Conservation (phyloP, 1,140 invertebrate genomes). For the Orchesella cincta region DNA sequence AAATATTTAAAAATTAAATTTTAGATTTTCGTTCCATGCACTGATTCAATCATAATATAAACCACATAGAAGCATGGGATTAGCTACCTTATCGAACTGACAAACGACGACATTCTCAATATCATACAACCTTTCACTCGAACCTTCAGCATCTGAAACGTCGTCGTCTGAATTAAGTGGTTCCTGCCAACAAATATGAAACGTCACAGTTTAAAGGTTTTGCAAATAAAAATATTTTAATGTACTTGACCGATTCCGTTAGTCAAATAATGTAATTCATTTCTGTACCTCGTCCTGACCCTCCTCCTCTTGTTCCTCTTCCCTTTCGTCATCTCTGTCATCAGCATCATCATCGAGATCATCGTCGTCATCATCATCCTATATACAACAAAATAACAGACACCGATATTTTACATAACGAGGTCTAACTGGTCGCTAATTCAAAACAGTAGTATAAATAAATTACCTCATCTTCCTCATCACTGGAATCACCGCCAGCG, state of each 20-base stretch:
- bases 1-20: conserved; percentile 36
- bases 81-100: conserved; percentile 98
- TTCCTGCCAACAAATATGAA: conserved; percentile 62
- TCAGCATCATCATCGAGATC: conserved; percentile 77
- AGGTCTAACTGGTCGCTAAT: no score
- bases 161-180: conserved; percentile 95
- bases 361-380: conserved; percentile 71
- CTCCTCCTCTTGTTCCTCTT: conserved; percentile 73
- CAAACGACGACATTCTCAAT: conserved; percentile 99
- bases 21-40: background rate
- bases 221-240: background rate
- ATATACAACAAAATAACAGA: background rate
- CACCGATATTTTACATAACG: no score
- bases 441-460: no score
- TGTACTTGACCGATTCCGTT: background rate
- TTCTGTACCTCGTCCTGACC: conserved; percentile 63
- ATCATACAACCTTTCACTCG: conserved; percentile 85
- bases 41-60: background rate
- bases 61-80: no score
- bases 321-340: conserved; percentile 62
- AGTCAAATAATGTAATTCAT: background rate
- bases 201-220: background rate
- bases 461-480: conserved; percentile 61
- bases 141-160: conserved; percentile 90
- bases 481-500: conserved; percentile 76